A percentile compares a stretch with the other conserved stretches of the same genome.
Conservation (phyloP, 2,113 vertebrate species). For the Pedetes capensis region DNA sequence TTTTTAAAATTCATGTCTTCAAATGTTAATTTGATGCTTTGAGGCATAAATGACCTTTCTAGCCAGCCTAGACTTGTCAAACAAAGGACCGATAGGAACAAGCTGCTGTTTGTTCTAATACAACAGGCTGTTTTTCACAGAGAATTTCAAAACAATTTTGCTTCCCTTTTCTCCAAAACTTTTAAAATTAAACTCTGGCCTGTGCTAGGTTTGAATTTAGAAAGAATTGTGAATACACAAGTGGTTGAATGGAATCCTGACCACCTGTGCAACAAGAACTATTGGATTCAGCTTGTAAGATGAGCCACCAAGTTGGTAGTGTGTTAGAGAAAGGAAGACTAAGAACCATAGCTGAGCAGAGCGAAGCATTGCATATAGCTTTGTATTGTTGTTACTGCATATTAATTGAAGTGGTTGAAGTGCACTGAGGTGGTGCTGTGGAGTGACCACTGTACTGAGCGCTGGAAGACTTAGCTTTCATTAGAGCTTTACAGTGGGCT, state of each 20-base stretch:
- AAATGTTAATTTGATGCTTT: constrained; percentile 87
- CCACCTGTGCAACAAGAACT: constrained; percentile 54
- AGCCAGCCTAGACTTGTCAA: constrained; percentile 81
- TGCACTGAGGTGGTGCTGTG: not conserved
- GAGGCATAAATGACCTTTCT: constrained; percentile 86
- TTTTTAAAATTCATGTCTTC: constrained; percentile 85
- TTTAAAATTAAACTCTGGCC: constrained; percentile 75
- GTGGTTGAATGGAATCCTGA: constrained; percentile 61
- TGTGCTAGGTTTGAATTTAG: constrained; percentile 65
- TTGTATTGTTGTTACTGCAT: not conserved
- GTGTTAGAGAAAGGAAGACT: not conserved
- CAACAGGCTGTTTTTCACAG: constrained; percentile 80
- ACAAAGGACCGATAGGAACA: constrained; percentile 82
- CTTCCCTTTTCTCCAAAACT: constrained; percentile 71
- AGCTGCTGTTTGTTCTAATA: constrained; percentile 83
- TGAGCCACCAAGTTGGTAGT: not conserved
- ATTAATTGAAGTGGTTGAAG: not conserved
- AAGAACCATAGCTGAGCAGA: not conserved
- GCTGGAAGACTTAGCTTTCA: not conserved
- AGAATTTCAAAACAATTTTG: constrained; percentile 81
- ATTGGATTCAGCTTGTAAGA: not conserved
- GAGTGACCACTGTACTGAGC: not conserved
- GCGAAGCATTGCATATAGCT: not conserved
- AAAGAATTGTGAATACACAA: constrained; percentile 25
- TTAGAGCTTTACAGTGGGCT: not conserved